Base-by-base conservation (phyloP, 30 jellyfish, hydroid and myxozoan species). In the Hydractinia echinata region DNA sequence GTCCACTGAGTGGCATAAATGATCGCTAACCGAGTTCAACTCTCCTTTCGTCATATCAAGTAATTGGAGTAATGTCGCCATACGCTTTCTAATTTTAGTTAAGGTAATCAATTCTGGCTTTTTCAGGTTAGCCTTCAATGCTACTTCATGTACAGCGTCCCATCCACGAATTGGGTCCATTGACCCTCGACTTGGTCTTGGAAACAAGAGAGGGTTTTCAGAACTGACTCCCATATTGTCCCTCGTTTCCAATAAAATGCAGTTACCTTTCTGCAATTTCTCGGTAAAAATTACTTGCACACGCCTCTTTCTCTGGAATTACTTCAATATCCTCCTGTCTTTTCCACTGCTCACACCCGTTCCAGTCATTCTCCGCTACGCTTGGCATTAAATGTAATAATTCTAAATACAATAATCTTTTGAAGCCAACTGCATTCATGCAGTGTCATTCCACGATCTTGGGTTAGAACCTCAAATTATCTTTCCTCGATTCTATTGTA, bases 11-110 rank as follows among this genome's bases (percentile, higher is more conserved):
- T 55, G 60, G 62, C 86, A 82, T 14, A 55, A 39, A 54, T 79
- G 86, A 48, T 79, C 68, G 54, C 79, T 53, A 11, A 79, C 86
- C 81, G 81, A 79, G 15, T 78, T 79, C 44, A 61, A 20, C 20
- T 79, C 86, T 48, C 66, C 82, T 3, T 79, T 79, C 4, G 67
- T 79, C 86, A 55, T 77, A 54, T 79, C 86, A 10, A 79, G 81
- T 16, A 56, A 20, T 48, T 79, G 86, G 11, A 79, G 58, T 16
- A 72, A 53, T 14, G 86, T 79, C 9, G 86, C 86, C 30, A 79
- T 51, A 67, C 64, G 61, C 64, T 79, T 79, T 11, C 86, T 61
- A 16, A 79, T 79, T 21, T 72, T 79, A 21, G 86, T 79, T 44
- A 64, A 79, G 76, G 86, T 53, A 18, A 79, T 79, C 82, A 79